Base-by-base conservation (phyloP, 2,113 vertebrate genomes). In the Azemiops feae region DNA sequence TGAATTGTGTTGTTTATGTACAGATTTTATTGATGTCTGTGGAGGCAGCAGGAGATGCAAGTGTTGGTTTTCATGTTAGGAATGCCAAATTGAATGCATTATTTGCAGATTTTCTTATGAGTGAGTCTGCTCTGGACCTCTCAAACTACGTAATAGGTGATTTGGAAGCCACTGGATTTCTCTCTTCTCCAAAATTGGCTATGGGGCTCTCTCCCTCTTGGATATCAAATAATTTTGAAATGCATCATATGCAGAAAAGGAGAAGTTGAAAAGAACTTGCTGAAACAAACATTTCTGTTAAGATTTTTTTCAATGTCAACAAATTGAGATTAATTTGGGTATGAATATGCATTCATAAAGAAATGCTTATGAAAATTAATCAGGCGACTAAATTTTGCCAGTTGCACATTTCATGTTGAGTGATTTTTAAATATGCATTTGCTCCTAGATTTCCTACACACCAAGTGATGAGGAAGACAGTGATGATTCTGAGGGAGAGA, bases 401-500 rank as follows among this genome's bases (percentile, higher is more conserved):
- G 1, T 18, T 43, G 64, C n/a, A 30, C 45, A 34, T 91, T 91
- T 86, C 81, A 86, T 86, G 14, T 91, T 87, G 47, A 93, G 95
- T 88, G 8, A 8, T 95, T 93, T 95, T 7, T 92, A 52, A 94
- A 95, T 95, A 25, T 96, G 43, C 27, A 43, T 96, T 97, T 55
- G 89, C 91, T 94, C 91, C 85, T 97, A 99, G 98, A 99, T 99
- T 97, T 99, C 98, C 89, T 99, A 97, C 95, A 98, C 98, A 94
- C 98, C 98, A 95, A 97, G 98, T 96, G 98, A 99, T 95, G 98
- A 98, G 94, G 97, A 96, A n/a, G 98, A 99, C 97, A 99, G 98
- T 45, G 98, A 99, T 10, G 98, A 99, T 96, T 99, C 98, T 87
- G 98, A 99, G 95, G 98, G 98, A 92, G 98, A 99, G 96, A 99